Evolutionary conservation across 2,797 vertebrate genomes (phyloP).

Genomic region (Limosa lapponica): DNA sequence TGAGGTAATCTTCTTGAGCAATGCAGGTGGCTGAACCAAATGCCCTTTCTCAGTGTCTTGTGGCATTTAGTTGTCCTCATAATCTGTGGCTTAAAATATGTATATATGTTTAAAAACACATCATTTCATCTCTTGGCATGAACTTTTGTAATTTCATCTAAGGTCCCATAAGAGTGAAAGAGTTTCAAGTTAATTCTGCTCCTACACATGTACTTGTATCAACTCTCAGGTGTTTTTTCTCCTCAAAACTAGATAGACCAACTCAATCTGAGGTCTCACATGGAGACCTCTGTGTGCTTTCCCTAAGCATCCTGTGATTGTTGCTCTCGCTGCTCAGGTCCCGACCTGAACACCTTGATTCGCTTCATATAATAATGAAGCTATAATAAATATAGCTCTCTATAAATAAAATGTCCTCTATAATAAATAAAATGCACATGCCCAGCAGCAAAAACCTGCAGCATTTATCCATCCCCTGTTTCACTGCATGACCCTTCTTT

Average conservation of each 20-base stretch:
- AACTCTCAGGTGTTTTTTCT: neutral
- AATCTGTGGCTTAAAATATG: neutral
- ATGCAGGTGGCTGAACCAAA: neutral
- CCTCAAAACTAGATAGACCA: neutral
- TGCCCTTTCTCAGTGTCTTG: neutral
- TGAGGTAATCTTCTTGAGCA: neutral
- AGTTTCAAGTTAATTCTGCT: neutral
- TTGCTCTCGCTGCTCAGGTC: neutral
- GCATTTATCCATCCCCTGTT: neutral
- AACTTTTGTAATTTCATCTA: neutral
- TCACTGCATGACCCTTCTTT: neutral
- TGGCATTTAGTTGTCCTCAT: neutral
- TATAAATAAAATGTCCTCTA: too few relatives aligned
- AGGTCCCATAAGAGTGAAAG: neutral
- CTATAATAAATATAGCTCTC: too few relatives aligned
- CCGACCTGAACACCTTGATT: neutral
- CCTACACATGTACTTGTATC: neutral
- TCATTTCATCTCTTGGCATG: neutral
- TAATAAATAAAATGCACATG: neutral
- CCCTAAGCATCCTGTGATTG: neutral
- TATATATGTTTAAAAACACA: neutral
- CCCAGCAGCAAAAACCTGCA: neutral
- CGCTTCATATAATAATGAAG: too few relatives aligned
- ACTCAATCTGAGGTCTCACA: neutral
- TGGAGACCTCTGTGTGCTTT: neutral